Evolutionary conservation across 2,113 vertebrate genomes (phyloP).

Genomic region (Neotoma lepida): DNA sequence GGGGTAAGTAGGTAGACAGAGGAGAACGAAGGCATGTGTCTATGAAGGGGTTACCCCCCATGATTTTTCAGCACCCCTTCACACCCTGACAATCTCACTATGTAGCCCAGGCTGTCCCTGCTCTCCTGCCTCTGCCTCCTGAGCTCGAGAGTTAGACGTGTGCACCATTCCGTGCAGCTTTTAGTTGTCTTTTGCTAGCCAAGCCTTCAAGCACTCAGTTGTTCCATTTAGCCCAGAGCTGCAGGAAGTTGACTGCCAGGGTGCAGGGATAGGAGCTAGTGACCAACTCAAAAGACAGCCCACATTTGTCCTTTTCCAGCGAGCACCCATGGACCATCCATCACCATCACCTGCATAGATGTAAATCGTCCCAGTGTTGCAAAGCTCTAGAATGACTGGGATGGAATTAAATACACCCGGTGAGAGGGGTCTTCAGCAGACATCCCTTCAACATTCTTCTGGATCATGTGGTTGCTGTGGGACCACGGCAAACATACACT

Average conservation of each 20-base stretch:
- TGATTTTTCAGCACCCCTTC: not conserved
- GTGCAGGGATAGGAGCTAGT: not conserved
- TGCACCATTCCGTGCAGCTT: not conserved
- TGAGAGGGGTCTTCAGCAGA: constrained; percentile 13
- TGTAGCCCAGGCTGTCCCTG: not conserved
- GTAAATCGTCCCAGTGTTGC: constrained; percentile 20
- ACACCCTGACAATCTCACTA: not conserved
- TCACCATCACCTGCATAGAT: constrained; percentile 58
- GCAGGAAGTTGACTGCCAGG: not conserved
- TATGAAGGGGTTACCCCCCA: not conserved
- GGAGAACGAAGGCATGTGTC: not conserved
- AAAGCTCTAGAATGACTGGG: constrained; percentile 46
- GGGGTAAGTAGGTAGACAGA: not conserved
- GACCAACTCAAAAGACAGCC: not conserved
- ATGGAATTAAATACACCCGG: not conserved
- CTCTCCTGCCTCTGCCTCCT: not conserved
- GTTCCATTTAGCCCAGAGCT: constrained; percentile 9
- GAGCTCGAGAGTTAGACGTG: not conserved
- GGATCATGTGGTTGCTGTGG: not conserved
- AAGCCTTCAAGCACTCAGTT: not conserved
- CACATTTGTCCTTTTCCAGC: not conserved
- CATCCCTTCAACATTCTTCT: not conserved
- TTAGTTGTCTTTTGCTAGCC: not conserved
- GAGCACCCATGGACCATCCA: not conserved
- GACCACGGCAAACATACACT: not conserved